Percentiles rank a stretch among this genome's conserved stretches.
These are phyloP conservation scores for Saccostrea echinata DNA, from an alignment of 1,140 invertebrate species.

Conservation along the genomic window DNA sequence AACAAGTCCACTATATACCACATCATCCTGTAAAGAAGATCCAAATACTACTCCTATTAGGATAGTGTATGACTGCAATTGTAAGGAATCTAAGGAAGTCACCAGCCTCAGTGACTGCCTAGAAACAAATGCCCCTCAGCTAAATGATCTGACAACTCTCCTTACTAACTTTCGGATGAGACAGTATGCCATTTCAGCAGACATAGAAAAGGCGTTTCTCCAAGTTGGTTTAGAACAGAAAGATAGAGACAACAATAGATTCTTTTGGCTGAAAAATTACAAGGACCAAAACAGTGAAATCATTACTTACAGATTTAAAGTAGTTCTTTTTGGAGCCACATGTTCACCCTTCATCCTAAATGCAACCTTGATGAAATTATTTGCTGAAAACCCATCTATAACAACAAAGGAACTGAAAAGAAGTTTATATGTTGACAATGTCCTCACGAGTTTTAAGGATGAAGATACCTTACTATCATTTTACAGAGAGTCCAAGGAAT, in stretches of 20 bases:
- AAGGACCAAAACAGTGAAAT: conserved; percentile 26
- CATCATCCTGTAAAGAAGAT: conserved; percentile 59
- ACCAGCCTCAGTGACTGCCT: conserved; percentile 45
- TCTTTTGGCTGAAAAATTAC: conserved; percentile 47
- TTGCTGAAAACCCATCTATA: not conserved
- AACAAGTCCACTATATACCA: conserved; percentile 48
- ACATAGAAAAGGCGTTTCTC: conserved; percentile 48
- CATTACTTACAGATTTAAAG: conserved; percentile 39
- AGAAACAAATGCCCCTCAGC: not conserved
- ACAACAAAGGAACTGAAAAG: not conserved
- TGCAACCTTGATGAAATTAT: not conserved
- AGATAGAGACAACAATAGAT: conserved; percentile 47
- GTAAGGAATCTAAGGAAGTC: conserved; percentile 14
- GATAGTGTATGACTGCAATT: conserved; percentile 58
- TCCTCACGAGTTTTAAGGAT: conserved; percentile 40
- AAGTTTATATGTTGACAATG: conserved; percentile 50
- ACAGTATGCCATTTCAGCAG: conserved; percentile 14
- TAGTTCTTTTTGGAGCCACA: conserved; percentile 41
- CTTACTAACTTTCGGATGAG: conserved; percentile 21
- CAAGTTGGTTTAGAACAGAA: conserved; percentile 25
- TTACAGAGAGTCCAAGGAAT: conserved; percentile 23
- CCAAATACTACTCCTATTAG: conserved; percentile 52
- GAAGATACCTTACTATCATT: conserved; percentile 26
- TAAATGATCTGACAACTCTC: conserved; percentile 32
- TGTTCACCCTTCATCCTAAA: conserved; percentile 47